Evolutionary conservation across 2,113 vertebrate species (phyloP), one percentile per base, ranked within the genome.

Genomic region (Drymodes brunneopygia): DNA sequence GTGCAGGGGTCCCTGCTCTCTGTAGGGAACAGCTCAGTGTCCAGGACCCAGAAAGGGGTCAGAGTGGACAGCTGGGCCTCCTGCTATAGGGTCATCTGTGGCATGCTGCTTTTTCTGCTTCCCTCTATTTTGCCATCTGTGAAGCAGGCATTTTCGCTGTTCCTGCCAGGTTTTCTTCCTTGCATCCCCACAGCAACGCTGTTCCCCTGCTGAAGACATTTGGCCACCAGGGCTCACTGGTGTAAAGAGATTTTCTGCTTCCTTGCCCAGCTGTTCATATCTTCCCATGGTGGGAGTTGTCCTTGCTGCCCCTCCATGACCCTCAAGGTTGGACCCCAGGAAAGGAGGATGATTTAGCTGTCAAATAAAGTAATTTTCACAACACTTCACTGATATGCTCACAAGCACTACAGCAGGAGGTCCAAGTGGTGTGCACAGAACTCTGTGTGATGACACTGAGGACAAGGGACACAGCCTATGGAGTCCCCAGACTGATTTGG

Each of bases 321-420:
- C 17, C 12, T 64, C 0, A 0, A 54, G 61, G 31, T 2, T 45
- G 57, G 53, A 47, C 9, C 12, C 7, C 0, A 0, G 11, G 19
- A 73, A 50, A 25, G 17, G 22, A 66, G 25, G 42, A 38, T 1
- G 14, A 9, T 27, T 81, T 64, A 9, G 7, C 8, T 51, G 29
- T 64, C 29, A 47, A 50, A 36, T 54, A 33, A 67, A 67, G 12
- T 15, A 7, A 17, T 31, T 84, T 84, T 44, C 24, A 3, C 44
- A 56, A 12, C 5, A 2, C 7, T n/a, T 56, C 47, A 29, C 9
- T 3, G 17, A 42, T n/a, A 11, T 7, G 19, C 17, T 57, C 40
- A 29, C 50, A 56, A 81, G 50, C 17, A 11, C 20, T 0, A 18
- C 27, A 33, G 35, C 53, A 54, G 67, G 51, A 71, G 42, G 42